These are phyloP conservation scores for Gastracanthus pulcherrimus DNA, from an alignment of 2,888 invertebrate species.

Conservation along the genomic window DNA sequence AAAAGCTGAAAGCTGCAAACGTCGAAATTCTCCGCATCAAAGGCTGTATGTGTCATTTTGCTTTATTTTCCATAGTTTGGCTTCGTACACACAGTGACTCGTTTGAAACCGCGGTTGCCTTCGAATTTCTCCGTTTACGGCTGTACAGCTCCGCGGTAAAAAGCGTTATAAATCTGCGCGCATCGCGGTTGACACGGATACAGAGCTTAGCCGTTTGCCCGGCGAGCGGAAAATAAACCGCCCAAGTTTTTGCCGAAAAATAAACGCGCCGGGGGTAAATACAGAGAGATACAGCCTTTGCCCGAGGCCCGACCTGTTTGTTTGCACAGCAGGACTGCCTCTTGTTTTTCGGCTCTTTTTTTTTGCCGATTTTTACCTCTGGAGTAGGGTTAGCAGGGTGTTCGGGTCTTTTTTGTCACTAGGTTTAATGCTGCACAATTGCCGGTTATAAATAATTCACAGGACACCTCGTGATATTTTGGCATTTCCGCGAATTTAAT, in stretches of 20 bases:
- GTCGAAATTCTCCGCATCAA: no score
- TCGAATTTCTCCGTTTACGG: slow-evolving; percentile 10
- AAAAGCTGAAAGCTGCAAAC: no score
- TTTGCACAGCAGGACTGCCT: background rate
- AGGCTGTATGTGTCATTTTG: no score
- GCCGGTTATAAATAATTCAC: slow-evolving; percentile 21
- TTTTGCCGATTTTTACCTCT: background rate
- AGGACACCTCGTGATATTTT: slow-evolving; percentile 13
- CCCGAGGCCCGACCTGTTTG: slow-evolving; percentile 1
- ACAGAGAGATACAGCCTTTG: background rate
- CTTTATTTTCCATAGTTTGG: no score
- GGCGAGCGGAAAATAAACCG: slow-evolving; percentile 29
- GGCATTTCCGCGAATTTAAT: slow-evolving; percentile 16
- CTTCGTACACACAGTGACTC: background rate
- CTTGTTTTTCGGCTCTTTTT: slow-evolving; percentile 21
- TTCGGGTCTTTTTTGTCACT: background rate
- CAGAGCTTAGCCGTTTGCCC: slow-evolving; percentile 26
- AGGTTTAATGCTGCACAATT: background rate
- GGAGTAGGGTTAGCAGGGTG: background rate
- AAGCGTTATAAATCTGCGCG: slow-evolving; percentile 34
- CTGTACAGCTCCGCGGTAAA: background rate
- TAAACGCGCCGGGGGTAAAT: slow-evolving; percentile 23
- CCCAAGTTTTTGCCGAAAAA: slow-evolving; percentile 16
- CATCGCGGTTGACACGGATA: slow-evolving; percentile 35
- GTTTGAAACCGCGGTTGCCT: background rate